Conservation (phyloP, 2,888 invertebrate genomes). For the Philopedon plagiatum region DNA sequence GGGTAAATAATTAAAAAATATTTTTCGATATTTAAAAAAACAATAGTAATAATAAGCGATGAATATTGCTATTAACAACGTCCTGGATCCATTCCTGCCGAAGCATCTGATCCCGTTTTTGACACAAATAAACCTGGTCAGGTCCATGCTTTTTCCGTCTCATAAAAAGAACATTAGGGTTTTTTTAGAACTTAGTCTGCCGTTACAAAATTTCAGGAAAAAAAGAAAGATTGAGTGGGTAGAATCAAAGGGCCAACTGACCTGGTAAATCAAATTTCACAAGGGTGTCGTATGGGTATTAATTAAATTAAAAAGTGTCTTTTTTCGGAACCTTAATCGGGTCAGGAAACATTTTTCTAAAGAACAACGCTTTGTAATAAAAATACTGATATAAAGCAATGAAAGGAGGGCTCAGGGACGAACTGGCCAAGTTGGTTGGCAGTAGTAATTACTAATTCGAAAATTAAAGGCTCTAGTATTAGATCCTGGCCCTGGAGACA, state of each 20-base stretch:
- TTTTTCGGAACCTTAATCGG: not conserved
- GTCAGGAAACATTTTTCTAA: not conserved
- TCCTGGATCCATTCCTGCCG: not conserved
- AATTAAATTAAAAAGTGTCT: slow-evolving; percentile 9
- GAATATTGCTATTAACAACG: too few relatives aligned
- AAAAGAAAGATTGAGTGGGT: not conserved
- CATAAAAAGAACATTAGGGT: not conserved
- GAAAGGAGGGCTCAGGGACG: not conserved
- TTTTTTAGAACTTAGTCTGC: not conserved
- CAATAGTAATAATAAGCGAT: too few relatives aligned
- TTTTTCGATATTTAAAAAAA: slow-evolving; percentile 40
- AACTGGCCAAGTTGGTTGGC: too few relatives aligned
- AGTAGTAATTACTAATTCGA: too few relatives aligned
- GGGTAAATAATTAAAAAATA: too few relatives aligned
- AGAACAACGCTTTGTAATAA: not conserved
- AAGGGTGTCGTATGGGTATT: slow-evolving; percentile 9
- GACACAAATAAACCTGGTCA: not conserved
- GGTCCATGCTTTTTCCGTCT: not conserved
- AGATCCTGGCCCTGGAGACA: too few relatives aligned
- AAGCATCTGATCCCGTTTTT: not conserved
- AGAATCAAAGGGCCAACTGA: slow-evolving; percentile 13
- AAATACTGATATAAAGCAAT: not conserved
- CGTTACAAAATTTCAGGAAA: not conserved
- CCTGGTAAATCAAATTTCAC: slow-evolving; percentile 14
- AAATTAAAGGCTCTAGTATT: too few relatives aligned